phyloP scores from a whole-genome alignment of 2,888 invertebrate species.

The Scotopteryx bipunctaria region DNA sequence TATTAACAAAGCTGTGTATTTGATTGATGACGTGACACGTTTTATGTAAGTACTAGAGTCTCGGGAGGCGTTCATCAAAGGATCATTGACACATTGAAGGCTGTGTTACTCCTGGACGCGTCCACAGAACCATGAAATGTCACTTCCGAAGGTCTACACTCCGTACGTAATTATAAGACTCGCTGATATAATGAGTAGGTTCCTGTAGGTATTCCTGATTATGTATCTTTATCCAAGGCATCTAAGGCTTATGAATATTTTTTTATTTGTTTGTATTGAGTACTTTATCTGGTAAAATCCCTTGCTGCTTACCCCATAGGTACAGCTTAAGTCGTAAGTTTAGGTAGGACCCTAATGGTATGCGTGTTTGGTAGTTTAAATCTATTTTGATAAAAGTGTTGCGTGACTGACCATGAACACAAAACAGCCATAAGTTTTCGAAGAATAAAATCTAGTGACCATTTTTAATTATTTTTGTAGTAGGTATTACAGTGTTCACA shows the following conservation, averaged over 20 bases:
- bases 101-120: conserved; percentile 14
- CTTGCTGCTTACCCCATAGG: not conserved
- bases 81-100: conserved; percentile 17
- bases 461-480: not conserved
- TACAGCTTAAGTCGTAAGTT: not conserved
- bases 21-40: too few species aligned
- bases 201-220: conserved; percentile 20
- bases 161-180: conserved; percentile 16
- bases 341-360: not conserved
- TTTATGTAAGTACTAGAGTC: too few species aligned
- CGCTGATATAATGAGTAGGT: conserved; percentile 22
- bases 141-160: conserved; percentile 16
- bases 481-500: too few species aligned
- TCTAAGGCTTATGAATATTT: conserved; percentile 8
- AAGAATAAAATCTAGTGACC: not conserved
- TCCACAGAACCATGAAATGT: conserved; percentile 20
- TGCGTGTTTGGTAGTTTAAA: conserved; percentile 2
- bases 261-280: not conserved
- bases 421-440: not conserved
- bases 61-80: too few species aligned
- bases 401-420: not conserved
- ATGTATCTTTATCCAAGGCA: conserved; percentile 13
- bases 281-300: too few species aligned
- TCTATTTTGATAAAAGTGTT: not conserved
- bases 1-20: too few species aligned